Conservation (phyloP, 2,113 vertebrate genomes). For the Garra rufa region DNA sequence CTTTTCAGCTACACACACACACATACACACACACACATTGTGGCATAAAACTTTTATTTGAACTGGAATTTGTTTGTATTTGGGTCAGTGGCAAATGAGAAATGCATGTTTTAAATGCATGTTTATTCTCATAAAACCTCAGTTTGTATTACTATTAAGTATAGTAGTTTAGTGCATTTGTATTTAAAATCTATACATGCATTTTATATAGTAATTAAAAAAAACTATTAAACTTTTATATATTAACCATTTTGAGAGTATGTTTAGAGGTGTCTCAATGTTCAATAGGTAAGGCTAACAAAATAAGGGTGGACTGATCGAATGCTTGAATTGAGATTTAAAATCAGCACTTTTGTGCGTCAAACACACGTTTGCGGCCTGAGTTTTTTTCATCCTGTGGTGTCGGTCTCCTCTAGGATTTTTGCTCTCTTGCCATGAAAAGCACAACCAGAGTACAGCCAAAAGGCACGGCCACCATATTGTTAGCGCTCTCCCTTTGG, state of each 20-base stretch:
- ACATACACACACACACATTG: neutral
- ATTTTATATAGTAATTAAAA: too few relatives aligned
- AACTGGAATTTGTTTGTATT: neutral
- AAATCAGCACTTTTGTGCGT: slow-evolving; percentile 35
- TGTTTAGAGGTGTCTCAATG: neutral
- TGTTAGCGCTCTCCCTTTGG: slow-evolving; percentile 13
- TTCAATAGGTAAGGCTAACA: neutral
- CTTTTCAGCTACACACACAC: neutral
- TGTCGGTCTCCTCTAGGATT: slow-evolving; percentile 29
- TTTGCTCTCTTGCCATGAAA: slow-evolving; percentile 43
- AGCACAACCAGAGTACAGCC: slow-evolving; percentile 53
- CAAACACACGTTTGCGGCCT: slow-evolving; percentile 33
- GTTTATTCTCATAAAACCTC: too few relatives aligned
- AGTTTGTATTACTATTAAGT: too few relatives aligned
- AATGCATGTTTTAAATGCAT: neutral
- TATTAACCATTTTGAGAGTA: neutral
- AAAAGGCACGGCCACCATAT: slow-evolving; percentile 45
- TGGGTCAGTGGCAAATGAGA: neutral
- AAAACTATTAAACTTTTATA: too few relatives aligned
- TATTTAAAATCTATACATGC: too few relatives aligned
- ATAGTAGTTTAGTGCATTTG: too few relatives aligned
- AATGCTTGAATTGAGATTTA: neutral
- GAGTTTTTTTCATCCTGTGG: slow-evolving; percentile 26
- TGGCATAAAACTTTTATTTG: neutral
- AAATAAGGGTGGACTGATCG: neutral